Evolutionary conservation across 1,140 invertebrate species (phyloP).

Genomic region (Zophobas atratus): DNA sequence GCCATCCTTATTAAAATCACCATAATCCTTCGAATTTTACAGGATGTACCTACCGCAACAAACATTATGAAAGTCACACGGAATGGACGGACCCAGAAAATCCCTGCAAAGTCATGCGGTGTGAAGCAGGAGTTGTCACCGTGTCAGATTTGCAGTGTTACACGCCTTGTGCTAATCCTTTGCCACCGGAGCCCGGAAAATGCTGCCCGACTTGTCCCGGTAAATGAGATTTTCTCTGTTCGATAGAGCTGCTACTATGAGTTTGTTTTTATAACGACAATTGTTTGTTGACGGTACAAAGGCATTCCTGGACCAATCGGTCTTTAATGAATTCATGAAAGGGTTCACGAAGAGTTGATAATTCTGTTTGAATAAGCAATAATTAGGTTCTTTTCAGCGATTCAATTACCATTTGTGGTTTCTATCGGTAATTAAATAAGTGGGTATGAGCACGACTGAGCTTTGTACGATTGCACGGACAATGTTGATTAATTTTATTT

Average conservation of each 20-base stretch:
- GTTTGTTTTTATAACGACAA: not conserved
- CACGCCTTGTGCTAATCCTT: slow-evolving; percentile 81
- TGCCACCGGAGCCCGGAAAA: slow-evolving; percentile 79
- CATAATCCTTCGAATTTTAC: slow-evolving; percentile 46
- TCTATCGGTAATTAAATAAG: not conserved
- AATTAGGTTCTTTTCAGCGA: not conserved
- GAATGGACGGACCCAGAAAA: slow-evolving; percentile 82
- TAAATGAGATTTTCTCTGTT: slow-evolving; percentile 63
- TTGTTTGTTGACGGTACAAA: not conserved
- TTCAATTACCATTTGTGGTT: not conserved
- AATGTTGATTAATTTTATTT: too few relatives aligned
- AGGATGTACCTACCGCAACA: slow-evolving; percentile 85
- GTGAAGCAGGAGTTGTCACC: slow-evolving; percentile 88
- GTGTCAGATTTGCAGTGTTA: slow-evolving; percentile 85
- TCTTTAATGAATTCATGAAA: not conserved
- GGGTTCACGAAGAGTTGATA: not conserved
- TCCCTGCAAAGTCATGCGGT: slow-evolving; percentile 80
- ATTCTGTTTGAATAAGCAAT: not conserved
- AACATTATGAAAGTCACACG: slow-evolving; percentile 80
- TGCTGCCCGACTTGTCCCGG: slow-evolving; percentile 89
- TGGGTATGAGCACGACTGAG: too few relatives aligned
- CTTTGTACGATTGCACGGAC: too few relatives aligned
- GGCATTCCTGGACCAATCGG: not conserved
- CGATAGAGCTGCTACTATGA: not conserved
- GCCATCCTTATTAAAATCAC: not conserved